These are phyloP conservation scores for Drosophila elegans DNA, from an alignment of 1,140 invertebrate species.

Conservation along the genomic window DNA sequence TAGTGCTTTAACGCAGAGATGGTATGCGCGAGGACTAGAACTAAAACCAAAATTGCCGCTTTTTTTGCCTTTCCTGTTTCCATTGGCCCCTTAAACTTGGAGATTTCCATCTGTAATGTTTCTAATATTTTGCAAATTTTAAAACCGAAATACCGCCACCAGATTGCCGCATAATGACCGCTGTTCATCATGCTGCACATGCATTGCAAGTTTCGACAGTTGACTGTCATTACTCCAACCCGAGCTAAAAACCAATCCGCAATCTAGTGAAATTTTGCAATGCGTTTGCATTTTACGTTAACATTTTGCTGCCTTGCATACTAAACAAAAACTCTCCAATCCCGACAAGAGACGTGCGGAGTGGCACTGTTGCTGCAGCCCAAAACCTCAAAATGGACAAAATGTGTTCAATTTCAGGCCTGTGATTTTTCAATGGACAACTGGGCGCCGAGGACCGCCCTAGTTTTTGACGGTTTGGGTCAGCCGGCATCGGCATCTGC, in stretches of 20 bases:
- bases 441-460: slow-evolving; percentile 10
- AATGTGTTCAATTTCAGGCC: slow-evolving; percentile 81
- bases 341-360: slow-evolving; percentile 16
- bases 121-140: slow-evolving; percentile 34
- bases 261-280: slow-evolving; percentile 63
- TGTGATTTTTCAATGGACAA: slow-evolving; percentile 79
- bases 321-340: slow-evolving; percentile 68
- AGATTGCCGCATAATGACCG: slow-evolving; percentile 12
- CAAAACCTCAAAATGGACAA: slow-evolving; percentile 77
- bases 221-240: slow-evolving; percentile 70
- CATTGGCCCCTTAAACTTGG: neutral
- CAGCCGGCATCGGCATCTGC: slow-evolving; percentile 49
- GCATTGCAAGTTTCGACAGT: slow-evolving; percentile 79
- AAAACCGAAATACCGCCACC: neutral
- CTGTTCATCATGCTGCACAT: slow-evolving; percentile 76
- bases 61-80: too few relatives aligned
- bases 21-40: too few relatives aligned
- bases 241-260: slow-evolving; percentile 4
- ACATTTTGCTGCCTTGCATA: slow-evolving; percentile 78
- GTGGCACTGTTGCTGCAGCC: slow-evolving; percentile 31
- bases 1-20: too few relatives aligned
- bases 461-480: slow-evolving; percentile 8
- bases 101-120: neutral
- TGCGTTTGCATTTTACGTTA: slow-evolving; percentile 80
- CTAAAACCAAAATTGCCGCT: too few relatives aligned